phyloP scores from a whole-genome alignment of 2,797 vertebrate genomes.

The Stomatorhinus walkeri region DNA sequence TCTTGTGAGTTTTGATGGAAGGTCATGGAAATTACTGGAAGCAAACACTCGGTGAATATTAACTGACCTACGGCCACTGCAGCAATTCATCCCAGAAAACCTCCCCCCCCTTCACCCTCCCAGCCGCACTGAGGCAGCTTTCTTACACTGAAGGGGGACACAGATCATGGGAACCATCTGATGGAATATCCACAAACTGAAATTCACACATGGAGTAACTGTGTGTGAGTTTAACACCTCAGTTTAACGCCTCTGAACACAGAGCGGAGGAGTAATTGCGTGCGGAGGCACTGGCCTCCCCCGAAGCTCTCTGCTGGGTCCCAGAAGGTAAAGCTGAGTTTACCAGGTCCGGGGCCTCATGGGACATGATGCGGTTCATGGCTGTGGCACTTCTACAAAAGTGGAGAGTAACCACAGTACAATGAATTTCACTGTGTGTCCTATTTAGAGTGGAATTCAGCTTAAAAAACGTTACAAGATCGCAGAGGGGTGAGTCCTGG shows the following conservation, averaged over 20 bases:
- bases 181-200: background rate
- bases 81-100: background rate
- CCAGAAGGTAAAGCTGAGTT: background rate
- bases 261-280: background rate
- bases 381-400: background rate
- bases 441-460: background rate
- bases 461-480: background rate
- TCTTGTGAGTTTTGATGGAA: slow-evolving; percentile 58
- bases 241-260: background rate
- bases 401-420: background rate
- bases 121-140: background rate
- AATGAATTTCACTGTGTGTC: background rate
- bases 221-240: background rate
- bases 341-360: background rate
- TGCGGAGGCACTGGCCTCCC: background rate
- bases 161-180: background rate
- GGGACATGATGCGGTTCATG: background rate
- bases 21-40: slow-evolving; percentile 57
- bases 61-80: slow-evolving; percentile 33
- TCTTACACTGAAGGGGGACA: background rate
- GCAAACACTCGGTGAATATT: slow-evolving; percentile 56
- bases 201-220: background rate
- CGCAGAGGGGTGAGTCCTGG: background rate
- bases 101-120: background rate
- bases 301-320: background rate